Base-by-base conservation (phyloP, 1,140 invertebrate genomes). In the Papilio xuthus region DNA sequence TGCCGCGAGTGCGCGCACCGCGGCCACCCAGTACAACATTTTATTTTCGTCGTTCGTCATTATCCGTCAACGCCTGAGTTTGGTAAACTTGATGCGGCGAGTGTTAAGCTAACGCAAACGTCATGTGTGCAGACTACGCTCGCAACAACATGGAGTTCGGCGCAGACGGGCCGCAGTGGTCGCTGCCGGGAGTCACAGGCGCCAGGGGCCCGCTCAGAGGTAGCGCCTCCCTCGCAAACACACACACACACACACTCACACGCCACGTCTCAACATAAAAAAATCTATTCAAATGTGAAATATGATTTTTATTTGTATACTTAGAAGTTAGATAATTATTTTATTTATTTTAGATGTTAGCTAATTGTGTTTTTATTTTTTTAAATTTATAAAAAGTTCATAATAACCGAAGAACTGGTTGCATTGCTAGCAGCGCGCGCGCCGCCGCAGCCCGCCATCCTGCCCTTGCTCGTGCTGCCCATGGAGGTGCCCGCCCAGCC, bases 381-480 rank as follows among this genome's bases (percentile, higher is more conserved):
- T 32, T 3, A 32, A 2, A 32, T 32, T 32, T 32, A 3, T 32
- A 32, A 3, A 32, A 32, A 32, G 2, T 50, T 50, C 13, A 3
- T 13, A 50, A 3, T 50, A 15, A 60, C 9, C 23, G 10, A 26
- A 9, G 10, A 44, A 41, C 23, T 41, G 41, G 4, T 13, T 44
- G 41, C 42, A 23, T 12, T 23, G 23, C 4, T 1, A 42, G 4
- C 72, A 75, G 72, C 47, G 13, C 44, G n/a, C 23, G 26, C 47
- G 12, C 13, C n/a, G n/a, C 74, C 37, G 50, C 74, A 76, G 74
- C 74, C 74, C 37, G 74, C 50, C 23, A 76, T 76, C n/a, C n/a
- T 76, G n/a, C 74, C 77, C 50, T 9, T 60, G 56, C 32, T 70
- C 37, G 69, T 82, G 77, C 74, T 82, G 32, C 81, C 84, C 4